Percentiles rank a stretch among this genome's conserved stretches.
These are phyloP conservation scores for Seriola dumerili DNA, from an alignment of 2,113 vertebrate genomes.

Conservation along the genomic window DNA sequence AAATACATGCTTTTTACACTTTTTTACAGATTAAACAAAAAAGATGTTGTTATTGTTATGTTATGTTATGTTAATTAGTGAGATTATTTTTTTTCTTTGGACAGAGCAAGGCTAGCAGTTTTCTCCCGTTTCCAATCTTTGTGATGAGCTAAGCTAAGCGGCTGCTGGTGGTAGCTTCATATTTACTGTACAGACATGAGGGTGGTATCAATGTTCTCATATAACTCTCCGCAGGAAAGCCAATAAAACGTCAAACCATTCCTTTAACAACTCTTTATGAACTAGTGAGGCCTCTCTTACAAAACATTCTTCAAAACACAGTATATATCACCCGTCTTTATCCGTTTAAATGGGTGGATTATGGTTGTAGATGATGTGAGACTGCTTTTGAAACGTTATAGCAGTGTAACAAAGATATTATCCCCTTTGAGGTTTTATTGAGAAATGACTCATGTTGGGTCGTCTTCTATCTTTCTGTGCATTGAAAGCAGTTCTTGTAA, in stretches of 20 bases:
- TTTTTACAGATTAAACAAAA: not conserved
- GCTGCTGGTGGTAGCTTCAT: not conserved
- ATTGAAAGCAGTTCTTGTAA: constrained; percentile 30
- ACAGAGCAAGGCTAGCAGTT: not conserved
- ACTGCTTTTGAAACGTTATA: constrained; percentile 11
- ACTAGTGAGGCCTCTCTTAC: not conserved
- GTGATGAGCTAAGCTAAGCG: not conserved
- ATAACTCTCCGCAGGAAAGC: not conserved
- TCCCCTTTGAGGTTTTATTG: constrained; percentile 36
- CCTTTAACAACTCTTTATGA: not conserved
- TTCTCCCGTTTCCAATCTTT: not conserved
- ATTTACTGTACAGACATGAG: no score
- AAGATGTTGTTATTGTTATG: not conserved
- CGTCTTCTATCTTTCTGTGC: constrained; percentile 52
- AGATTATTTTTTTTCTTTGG: not conserved
- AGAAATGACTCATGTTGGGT: constrained; percentile 80
- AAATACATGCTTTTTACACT: no score
- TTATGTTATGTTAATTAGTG: not conserved
- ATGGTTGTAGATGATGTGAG: not conserved
- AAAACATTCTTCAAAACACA: not conserved
- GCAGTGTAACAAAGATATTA: not conserved
- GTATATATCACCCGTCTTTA: not conserved
- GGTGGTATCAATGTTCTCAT: not conserved
- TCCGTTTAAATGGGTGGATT: not conserved
- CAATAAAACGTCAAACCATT: not conserved